phyloP scores from a whole-genome alignment of 2,888 invertebrate genomes.

The Synanthedon andrenaeformis region DNA sequence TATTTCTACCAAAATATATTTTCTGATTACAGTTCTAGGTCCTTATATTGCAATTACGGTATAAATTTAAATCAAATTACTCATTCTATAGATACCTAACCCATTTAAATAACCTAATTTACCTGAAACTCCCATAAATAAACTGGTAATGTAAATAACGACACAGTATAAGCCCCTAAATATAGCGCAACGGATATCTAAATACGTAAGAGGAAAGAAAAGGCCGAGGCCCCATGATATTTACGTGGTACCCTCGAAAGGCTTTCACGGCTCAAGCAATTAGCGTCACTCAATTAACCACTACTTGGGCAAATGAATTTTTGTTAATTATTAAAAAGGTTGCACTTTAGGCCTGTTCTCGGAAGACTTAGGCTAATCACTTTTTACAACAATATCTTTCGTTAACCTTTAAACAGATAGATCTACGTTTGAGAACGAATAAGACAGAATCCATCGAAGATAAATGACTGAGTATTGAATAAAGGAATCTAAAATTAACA shows the following conservation, averaged over 20 bases:
- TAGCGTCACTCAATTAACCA: conserved; percentile 68
- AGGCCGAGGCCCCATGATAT: conserved; percentile 34
- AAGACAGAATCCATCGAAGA: too few relatives aligned
- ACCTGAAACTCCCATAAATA: conserved; percentile 4
- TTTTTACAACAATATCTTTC: too few relatives aligned
- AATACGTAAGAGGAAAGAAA: conserved; percentile 32
- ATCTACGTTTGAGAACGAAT: too few relatives aligned
- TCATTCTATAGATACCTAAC: neutral
- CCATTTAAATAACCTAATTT: neutral
- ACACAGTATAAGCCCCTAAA: conserved; percentile 30
- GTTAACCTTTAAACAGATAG: too few relatives aligned
- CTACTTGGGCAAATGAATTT: conserved; percentile 53
- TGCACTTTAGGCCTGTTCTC: conserved; percentile 46
- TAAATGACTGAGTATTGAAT: too few relatives aligned
- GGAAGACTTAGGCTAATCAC: neutral
- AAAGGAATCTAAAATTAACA: too few relatives aligned
- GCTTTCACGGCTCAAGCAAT: conserved; percentile 64
- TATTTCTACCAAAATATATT: too few relatives aligned
- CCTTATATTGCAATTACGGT: too few relatives aligned
- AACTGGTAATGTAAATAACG: conserved; percentile 28
- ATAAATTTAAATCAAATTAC: neutral
- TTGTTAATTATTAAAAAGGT: conserved; percentile 67
- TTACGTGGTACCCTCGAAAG: conserved; percentile 43
- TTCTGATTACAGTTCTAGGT: too few relatives aligned
- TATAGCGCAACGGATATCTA: conserved; percentile 12